Evolutionary conservation across 2,113 vertebrate species (phyloP).

Genomic region (Semnornis frantzii): DNA sequence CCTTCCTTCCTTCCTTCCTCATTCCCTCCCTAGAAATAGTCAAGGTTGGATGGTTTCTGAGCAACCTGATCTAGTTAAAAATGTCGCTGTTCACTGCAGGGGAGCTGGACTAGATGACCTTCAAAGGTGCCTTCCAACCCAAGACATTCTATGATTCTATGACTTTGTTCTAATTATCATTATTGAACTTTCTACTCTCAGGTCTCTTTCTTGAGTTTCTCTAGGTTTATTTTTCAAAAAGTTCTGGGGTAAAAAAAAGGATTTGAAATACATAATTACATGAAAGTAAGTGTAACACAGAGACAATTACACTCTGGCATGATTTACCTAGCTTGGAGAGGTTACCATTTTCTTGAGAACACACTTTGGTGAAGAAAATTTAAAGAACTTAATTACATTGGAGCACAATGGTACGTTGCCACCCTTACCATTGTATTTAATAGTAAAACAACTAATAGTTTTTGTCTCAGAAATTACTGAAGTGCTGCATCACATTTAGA

Average conservation of each 20-base stretch:
- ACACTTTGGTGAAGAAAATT: constrained; percentile 24
- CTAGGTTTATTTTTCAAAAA: background rate
- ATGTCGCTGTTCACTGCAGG: background rate
- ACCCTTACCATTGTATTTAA: constrained; percentile 2
- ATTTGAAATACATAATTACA: background rate
- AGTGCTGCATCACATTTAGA: background rate
- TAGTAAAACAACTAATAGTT: background rate
- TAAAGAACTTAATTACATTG: constrained; percentile 36
- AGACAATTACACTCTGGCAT: background rate
- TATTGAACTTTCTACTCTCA: background rate
- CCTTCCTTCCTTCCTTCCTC: too few relatives aligned
- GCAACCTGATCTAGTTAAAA: background rate
- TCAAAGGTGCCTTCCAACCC: background rate
- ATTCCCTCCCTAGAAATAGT: background rate
- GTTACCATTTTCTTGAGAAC: background rate
- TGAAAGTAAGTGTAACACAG: background rate
- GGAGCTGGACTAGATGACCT: background rate
- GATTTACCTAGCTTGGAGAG: background rate
- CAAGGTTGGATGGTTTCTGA: background rate
- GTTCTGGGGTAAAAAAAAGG: background rate
- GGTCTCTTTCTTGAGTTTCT: background rate
- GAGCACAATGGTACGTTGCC: background rate
- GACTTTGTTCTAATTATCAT: background rate
- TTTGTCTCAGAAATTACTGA: background rate
- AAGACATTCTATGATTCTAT: background rate